These are phyloP conservation scores for Seriola dumerili DNA, from an alignment of 2,113 vertebrate genomes.

Conservation along the genomic window DNA sequence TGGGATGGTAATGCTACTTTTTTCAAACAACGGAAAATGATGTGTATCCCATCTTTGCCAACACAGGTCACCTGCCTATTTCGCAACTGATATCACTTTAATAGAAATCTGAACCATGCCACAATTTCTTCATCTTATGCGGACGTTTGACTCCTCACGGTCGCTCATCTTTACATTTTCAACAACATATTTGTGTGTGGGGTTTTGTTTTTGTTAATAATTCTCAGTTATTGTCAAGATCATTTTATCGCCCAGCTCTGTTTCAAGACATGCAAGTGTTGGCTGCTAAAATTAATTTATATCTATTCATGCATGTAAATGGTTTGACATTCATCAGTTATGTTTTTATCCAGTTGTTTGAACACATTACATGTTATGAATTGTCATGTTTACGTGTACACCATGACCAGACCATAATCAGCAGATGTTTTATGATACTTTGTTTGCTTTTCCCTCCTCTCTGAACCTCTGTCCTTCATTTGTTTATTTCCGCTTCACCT, in stretches of 20 bases:
- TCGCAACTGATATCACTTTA: too few relatives aligned
- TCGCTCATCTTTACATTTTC: not conserved
- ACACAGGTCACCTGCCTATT: too few relatives aligned
- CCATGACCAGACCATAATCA: not conserved
- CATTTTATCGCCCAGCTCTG: not conserved
- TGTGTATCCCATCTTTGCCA: too few relatives aligned
- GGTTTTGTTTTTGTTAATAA: not conserved
- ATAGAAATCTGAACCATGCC: not conserved
- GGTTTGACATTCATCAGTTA: not conserved
- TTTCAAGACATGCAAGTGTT: not conserved
- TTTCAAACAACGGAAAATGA: too few relatives aligned
- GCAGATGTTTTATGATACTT: conserved; percentile 14
- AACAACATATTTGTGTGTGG: not conserved
- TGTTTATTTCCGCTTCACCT: not conserved
- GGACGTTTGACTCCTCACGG: not conserved
- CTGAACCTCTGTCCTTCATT: not conserved
- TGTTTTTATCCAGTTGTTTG: not conserved
- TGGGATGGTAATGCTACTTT: too few relatives aligned
- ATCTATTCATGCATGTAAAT: not conserved
- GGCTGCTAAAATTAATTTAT: not conserved
- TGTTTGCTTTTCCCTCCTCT: not conserved
- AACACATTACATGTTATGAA: not conserved
- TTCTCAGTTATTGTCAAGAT: not conserved
- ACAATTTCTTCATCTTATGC: not conserved
- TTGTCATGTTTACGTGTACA: not conserved